Percentiles rank a stretch among this genome's conserved stretches.
phyloP scores from a whole-genome alignment of 2,113 vertebrate genomes.

The Meles meles region DNA sequence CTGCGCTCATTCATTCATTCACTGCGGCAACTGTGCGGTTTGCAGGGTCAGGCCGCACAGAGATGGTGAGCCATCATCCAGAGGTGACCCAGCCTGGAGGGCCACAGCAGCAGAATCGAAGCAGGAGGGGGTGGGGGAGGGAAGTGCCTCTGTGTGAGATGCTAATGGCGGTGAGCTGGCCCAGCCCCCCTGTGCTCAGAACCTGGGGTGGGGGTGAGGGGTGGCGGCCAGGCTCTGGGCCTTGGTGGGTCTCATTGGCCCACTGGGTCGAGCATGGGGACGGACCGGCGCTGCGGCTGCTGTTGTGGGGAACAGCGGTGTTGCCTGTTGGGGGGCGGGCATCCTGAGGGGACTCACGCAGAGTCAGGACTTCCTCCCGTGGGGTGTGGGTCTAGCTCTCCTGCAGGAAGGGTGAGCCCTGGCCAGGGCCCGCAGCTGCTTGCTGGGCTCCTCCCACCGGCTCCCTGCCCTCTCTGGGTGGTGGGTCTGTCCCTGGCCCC shows the following conservation, averaged over 20 bases:
- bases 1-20: background rate
- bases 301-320: background rate
- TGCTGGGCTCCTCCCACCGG: background rate
- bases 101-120: background rate
- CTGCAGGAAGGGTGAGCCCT: rapidly evolving
- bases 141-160: background rate
- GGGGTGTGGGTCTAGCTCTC: background rate
- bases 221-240: background rate
- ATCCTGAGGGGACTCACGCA: rapidly evolving
- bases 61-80: background rate
- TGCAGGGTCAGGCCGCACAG: background rate
- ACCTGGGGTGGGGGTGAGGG: background rate
- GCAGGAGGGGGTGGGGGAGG: background rate
- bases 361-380: background rate
- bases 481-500: background rate
- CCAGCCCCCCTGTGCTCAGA: no score
- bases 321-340: background rate
- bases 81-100: background rate
- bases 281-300: rapidly evolving
- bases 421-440: background rate
- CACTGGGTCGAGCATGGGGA: background rate
- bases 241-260: background rate
- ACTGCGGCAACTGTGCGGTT: no score
- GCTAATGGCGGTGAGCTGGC: background rate
- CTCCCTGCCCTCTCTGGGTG: background rate